phyloP scores from a whole-genome alignment of 1,140 invertebrate genomes.

The Vollenhovia emeryi region DNA sequence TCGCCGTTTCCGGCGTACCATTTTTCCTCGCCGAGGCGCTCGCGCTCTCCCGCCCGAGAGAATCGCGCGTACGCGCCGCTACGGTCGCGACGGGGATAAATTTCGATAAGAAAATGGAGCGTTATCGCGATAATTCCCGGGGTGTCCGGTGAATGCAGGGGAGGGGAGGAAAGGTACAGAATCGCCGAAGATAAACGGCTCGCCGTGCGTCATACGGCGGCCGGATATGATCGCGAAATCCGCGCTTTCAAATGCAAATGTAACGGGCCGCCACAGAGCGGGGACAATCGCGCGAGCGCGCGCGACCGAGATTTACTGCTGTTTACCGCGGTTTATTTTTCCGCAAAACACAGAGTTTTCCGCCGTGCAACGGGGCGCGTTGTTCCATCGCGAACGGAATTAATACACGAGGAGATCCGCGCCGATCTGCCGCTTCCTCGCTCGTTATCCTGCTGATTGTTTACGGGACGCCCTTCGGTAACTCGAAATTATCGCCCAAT shows the following conservation, averaged over 20 bases:
- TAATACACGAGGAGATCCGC: conserved; percentile 61
- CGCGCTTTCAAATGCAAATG: conserved; percentile 70
- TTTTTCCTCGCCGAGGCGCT: neutral
- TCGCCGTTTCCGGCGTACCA: neutral
- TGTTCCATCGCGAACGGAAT: conserved; percentile 57
- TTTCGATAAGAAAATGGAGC: conserved; percentile 31
- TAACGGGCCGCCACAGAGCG: conserved; percentile 31
- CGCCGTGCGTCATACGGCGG: conserved; percentile 18
- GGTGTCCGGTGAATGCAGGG: neutral
- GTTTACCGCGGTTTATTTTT: conserved; percentile 71
- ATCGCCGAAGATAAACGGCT: conserved; percentile 18
- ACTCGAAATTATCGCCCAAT: conserved; percentile 9
- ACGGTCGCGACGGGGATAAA: conserved; percentile 4
- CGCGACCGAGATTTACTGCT: conserved; percentile 61
- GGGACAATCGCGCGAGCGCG: conserved; percentile 58
- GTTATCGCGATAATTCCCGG: conserved; percentile 31
- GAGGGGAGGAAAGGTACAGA: neutral
- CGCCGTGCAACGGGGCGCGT: conserved; percentile 3
- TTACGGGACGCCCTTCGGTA: neutral
- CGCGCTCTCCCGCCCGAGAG: neutral
- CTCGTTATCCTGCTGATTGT: conserved; percentile 32
- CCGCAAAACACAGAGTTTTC: conserved; percentile 21
- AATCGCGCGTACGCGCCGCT: neutral
- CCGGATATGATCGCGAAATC: conserved; percentile 61
- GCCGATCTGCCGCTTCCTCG: neutral